A percentile compares a stretch with the other conserved stretches of the same genome.
Conservation (phyloP, 92 coral and sea anemone species). For the Galaxea fascicularis region DNA sequence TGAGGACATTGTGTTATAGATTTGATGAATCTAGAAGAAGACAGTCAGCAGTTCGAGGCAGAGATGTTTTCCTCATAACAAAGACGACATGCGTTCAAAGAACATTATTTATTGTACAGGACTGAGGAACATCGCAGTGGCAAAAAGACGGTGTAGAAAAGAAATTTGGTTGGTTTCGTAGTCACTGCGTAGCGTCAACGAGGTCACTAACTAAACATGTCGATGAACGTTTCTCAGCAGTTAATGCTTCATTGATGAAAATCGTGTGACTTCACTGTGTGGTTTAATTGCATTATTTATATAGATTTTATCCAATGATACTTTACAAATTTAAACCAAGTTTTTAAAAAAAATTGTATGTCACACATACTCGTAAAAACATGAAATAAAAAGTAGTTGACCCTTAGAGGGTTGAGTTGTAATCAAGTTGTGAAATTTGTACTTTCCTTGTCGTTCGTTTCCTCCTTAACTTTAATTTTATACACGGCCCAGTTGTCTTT, state of each 20-base stretch:
- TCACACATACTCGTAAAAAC: constrained; percentile 4
- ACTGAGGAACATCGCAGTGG: background rate
- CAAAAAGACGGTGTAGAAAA: background rate
- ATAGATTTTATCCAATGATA: background rate
- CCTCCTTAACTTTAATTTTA: background rate
- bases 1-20: background rate
- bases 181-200: background rate
- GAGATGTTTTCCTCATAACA: background rate
- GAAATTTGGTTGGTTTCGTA: background rate
- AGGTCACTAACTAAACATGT: background rate
- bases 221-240: background rate
- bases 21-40: background rate
- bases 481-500: too few relatives aligned
- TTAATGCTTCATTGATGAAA: background rate
- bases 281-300: constrained; percentile 18
- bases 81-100: background rate
- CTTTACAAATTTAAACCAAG: background rate
- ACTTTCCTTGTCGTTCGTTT: background rate
- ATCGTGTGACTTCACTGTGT: background rate
- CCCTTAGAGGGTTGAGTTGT: constrained; percentile 12
- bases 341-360: constrained; percentile 19
- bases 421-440: background rate
- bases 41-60: background rate
- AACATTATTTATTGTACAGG: constrained; percentile 15
- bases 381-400: background rate